Conservation (phyloP, 2,113 vertebrate species). For the Hippocampus mohnikei region DNA sequence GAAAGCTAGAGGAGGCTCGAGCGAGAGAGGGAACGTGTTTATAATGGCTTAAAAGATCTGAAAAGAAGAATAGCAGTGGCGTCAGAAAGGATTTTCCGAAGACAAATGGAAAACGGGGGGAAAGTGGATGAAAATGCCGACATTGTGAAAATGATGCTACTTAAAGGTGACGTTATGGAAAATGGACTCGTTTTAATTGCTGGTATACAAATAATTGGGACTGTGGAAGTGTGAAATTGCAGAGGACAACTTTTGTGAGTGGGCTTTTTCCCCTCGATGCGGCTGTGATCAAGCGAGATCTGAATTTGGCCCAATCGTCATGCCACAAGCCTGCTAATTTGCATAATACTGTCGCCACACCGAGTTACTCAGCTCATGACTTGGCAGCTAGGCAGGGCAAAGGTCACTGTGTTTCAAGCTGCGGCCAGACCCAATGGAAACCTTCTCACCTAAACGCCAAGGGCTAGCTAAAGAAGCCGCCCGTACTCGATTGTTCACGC, state of each 20-base stretch:
- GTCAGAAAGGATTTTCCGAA: constrained; percentile 67
- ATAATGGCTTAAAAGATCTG: constrained; percentile 80
- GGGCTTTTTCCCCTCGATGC: constrained; percentile 23
- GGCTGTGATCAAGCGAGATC: too few relatives aligned
- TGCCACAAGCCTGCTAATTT: background rate
- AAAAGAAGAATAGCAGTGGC: constrained; percentile 72
- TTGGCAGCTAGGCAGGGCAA: too few relatives aligned
- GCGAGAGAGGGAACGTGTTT: constrained; percentile 65
- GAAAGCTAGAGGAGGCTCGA: constrained; percentile 53
- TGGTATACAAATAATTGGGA: constrained; percentile 21
- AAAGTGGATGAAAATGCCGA: constrained; percentile 63
- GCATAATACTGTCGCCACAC: background rate
- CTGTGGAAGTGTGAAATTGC: background rate
- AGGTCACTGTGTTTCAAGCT: too few relatives aligned
- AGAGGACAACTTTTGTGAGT: constrained; percentile 28
- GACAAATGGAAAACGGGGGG: constrained; percentile 62
- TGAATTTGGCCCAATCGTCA: background rate
- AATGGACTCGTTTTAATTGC: background rate
- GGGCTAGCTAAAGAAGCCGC: too few relatives aligned
- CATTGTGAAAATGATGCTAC: constrained; percentile 24
- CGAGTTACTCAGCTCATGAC: background rate
- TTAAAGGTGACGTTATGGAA: background rate
- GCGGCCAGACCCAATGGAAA: too few relatives aligned
- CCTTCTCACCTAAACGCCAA: too few relatives aligned
- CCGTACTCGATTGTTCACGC: too few relatives aligned